Evolutionary conservation across 1,140 invertebrate species (phyloP), one percentile per base, ranked within the genome.

Genomic region (Papilio helenus): DNA sequence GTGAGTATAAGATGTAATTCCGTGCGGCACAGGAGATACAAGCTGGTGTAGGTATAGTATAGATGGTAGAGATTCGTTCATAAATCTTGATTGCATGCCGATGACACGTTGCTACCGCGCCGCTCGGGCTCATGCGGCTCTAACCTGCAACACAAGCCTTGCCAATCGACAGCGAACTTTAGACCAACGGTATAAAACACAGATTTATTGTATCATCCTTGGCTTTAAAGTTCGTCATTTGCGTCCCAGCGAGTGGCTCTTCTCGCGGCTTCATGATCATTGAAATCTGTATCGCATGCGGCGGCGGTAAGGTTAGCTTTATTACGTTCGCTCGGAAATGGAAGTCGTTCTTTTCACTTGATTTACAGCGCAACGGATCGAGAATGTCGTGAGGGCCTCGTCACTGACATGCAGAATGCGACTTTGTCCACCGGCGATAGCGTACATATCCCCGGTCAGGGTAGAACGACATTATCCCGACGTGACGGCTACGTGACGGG

Each of bases 11-110:
- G 83, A 89, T 88, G 85, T 85, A 83, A 84, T 83, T 84, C 81
- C 83, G 85, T 87, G 85, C 87, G 85, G 86, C 14, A 16, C 14
- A 46, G 44, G 84, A 84, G 83, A 88, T 88, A 85, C 85, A 84
- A 85, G 84, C 83, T 80, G 82, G 86, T 87, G 85, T 88, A 84
- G 86, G 76, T 39, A 39, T 76, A 84, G 85, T 86, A 86, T 84
- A 87, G 80, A 73, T 14, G 85, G 85, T 87, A 87, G 85, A 87
- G 84, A 86, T 86, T 83, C 86, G 90, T 90, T 92, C 92, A 93
- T 94, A 94, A 94, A 94, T 94, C 93, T 94, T 94, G 91, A 93
- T 94, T 92, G 93, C 92, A 88, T 92, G 90, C 88, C 92, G 93
- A 94, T 92, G 93, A 94, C 92, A 92, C 90, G 88, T 93, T 88